Percentiles rank a stretch among this genome's conserved stretches.
These are phyloP conservation scores for Mellivora capensis DNA, from an alignment of 2,113 vertebrate genomes.

Conservation along the genomic window DNA sequence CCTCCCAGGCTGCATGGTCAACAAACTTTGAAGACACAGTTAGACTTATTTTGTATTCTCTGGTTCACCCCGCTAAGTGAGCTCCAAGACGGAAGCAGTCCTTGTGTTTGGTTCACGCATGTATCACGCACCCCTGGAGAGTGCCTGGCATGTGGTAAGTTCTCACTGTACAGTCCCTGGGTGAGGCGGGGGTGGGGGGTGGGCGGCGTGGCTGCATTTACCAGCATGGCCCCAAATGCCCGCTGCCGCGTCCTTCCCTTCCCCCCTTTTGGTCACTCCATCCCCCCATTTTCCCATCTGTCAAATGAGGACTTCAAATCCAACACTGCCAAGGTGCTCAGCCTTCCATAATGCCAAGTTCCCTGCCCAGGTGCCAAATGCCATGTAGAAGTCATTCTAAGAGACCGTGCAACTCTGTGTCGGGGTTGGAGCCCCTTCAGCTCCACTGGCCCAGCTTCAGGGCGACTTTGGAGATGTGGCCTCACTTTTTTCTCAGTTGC, in stretches of 20 bases:
- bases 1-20: neutral
- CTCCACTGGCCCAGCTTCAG: neutral
- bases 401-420: neutral
- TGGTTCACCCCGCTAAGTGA: neutral
- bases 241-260: neutral
- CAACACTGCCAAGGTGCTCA: neutral
- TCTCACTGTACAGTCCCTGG: too few species aligned
- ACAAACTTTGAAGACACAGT: neutral
- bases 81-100: neutral
- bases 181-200: too few species aligned
- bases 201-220: neutral
- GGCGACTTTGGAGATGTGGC: neutral
- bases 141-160: neutral
- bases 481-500: neutral
- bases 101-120: neutral
- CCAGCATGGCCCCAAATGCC: fast-evolving
- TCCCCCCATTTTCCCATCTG: neutral
- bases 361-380: neutral
- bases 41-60: neutral
- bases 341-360: neutral
- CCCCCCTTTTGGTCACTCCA: neutral
- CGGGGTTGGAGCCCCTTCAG: neutral
- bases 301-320: neutral
- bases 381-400: neutral
- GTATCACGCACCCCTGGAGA: neutral